phyloP scores from a whole-genome alignment of 2,888 invertebrate genomes.

The Oscheius myriophilus region DNA sequence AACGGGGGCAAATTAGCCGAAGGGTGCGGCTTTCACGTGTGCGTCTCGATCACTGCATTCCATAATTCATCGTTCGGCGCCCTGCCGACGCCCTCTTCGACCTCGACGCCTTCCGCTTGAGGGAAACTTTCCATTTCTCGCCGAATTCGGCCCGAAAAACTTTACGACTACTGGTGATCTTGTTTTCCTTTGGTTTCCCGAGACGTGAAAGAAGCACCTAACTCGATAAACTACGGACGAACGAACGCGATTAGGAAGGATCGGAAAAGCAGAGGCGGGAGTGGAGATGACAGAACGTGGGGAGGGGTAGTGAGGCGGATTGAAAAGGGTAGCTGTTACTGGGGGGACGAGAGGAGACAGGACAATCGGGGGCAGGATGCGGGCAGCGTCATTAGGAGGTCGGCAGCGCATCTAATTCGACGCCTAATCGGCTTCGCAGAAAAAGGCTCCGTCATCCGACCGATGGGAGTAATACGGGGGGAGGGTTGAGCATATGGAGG shows the following conservation, averaged over 20 bases:
- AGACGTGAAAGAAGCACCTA: neutral
- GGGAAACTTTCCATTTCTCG: too few species aligned
- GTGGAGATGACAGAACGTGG: neutral
- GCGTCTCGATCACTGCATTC: too few species aligned
- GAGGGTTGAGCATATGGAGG: too few species aligned
- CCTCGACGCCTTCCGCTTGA: neutral
- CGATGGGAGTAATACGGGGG: neutral
- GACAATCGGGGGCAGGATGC: neutral
- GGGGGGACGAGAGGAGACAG: neutral
- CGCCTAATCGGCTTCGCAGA: slow-evolving; percentile 24
- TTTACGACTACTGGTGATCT: too few species aligned
- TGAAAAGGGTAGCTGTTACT: slow-evolving; percentile 1
- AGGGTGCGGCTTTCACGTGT: too few species aligned
- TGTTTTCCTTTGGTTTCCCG: too few species aligned
- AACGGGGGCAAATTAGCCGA: too few species aligned
- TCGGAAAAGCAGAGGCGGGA: neutral
- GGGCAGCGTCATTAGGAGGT: slow-evolving; percentile 7
- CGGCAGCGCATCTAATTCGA: slow-evolving; percentile 22
- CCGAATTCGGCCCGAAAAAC: too few species aligned
- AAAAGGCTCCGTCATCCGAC: slow-evolving; percentile 7
- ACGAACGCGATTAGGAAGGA: neutral
- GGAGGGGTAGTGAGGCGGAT: neutral
- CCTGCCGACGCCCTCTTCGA: neutral
- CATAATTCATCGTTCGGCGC: too few species aligned
- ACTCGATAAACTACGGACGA: slow-evolving; percentile 8